phyloP scores from a whole-genome alignment of 2,797 vertebrate species.

The Acipenser oxyrinchus region DNA sequence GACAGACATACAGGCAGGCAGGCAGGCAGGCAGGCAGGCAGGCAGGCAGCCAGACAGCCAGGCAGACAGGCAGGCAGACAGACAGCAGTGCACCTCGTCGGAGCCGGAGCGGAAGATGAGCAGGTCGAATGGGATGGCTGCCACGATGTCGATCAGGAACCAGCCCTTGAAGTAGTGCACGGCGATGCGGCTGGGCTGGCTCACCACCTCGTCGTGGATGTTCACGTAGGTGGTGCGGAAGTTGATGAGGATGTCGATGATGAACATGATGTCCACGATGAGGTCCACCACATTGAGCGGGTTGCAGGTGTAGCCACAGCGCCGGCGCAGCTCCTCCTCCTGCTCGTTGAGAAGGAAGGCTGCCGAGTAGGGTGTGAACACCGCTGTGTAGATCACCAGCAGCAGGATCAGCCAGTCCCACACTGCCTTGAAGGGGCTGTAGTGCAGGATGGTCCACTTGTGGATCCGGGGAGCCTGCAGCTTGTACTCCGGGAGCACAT shows the following conservation, averaged over 20 bases:
- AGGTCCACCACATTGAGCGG: slow-evolving; percentile 84
- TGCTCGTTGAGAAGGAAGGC: slow-evolving; percentile 86
- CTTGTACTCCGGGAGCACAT: slow-evolving; percentile 87
- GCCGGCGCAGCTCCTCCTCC: slow-evolving; percentile 56
- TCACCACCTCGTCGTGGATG: slow-evolving; percentile 84
- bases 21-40: too few relatives aligned
- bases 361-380: slow-evolving; percentile 90
- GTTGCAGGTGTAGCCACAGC: slow-evolving; percentile 80
- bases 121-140: slow-evolving; percentile 90
- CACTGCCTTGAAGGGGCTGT: slow-evolving; percentile 90
- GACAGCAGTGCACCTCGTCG: slow-evolving; percentile 70
- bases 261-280: slow-evolving; percentile 90
- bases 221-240: slow-evolving; percentile 93
- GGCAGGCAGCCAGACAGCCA: too few relatives aligned
- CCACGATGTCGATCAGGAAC: slow-evolving; percentile 94
- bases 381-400: slow-evolving; percentile 89
- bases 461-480: slow-evolving; percentile 79
- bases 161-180: slow-evolving; percentile 93
- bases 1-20: too few relatives aligned
- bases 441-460: slow-evolving; percentile 89
- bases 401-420: slow-evolving; percentile 98
- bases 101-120: slow-evolving; percentile 87
- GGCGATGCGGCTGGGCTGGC: slow-evolving; percentile 78
- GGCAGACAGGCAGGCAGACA: too few relatives aligned
- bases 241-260: slow-evolving; percentile 92